A percentile compares a stretch with the other conserved stretches of the same genome.
Conservation (phyloP, 2,797 vertebrate species). For the Cuculus canorus region DNA sequence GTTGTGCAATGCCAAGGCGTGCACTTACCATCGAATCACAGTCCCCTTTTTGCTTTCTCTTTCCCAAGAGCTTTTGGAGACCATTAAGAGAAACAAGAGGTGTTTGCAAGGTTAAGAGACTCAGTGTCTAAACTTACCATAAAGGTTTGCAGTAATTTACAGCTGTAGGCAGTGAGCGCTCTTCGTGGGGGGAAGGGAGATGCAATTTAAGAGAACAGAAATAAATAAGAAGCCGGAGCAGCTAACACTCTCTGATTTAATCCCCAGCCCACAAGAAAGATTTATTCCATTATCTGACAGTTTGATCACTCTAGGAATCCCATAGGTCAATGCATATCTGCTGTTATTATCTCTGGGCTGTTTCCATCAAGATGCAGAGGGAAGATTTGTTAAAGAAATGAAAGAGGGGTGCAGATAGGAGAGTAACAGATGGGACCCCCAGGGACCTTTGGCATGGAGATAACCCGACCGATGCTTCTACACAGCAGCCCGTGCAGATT, state of each 20-base stretch:
- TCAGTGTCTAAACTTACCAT: neutral
- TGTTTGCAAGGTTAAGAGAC: slow-evolving; percentile 67
- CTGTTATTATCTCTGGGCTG: slow-evolving; percentile 44
- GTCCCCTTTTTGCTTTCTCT: neutral
- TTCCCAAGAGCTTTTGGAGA: neutral
- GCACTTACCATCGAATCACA: neutral
- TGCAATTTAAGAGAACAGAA: slow-evolving; percentile 55
- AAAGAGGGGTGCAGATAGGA: neutral
- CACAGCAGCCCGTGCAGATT: neutral
- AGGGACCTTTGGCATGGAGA: neutral
- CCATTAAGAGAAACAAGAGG: slow-evolving; percentile 2
- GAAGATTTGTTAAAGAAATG: slow-evolving; percentile 11
- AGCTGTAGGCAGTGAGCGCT: slow-evolving; percentile 18
- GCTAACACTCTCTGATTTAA: slow-evolving; percentile 62
- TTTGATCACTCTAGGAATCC: slow-evolving; percentile 60
- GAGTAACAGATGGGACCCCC: neutral
- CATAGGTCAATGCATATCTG: slow-evolving; percentile 42
- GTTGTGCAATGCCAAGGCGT: neutral
- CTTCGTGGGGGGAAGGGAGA: slow-evolving; percentile 54
- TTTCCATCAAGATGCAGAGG: slow-evolving; percentile 8
- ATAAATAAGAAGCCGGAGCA: slow-evolving; percentile 48
- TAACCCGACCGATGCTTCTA: neutral
- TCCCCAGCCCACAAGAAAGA: slow-evolving; percentile 51
- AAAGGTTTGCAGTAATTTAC: slow-evolving; percentile 61
- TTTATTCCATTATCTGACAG: slow-evolving; percentile 65